These are phyloP conservation scores for Drosophila malerkotliana DNA, from an alignment of 1,140 invertebrate genomes.

Conservation along the genomic window DNA sequence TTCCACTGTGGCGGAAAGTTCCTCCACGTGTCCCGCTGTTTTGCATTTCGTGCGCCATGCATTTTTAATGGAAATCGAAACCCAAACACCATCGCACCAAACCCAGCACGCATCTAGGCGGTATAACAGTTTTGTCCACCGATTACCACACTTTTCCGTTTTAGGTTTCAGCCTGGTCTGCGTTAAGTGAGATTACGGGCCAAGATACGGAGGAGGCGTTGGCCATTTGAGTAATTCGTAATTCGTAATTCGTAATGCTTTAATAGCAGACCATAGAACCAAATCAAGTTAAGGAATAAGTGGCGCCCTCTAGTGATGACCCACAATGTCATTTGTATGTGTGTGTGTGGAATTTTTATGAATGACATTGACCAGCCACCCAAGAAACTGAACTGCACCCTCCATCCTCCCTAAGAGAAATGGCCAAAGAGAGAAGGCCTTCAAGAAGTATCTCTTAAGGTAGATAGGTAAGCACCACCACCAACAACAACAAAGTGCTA, in stretches of 20 bases:
- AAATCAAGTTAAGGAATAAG: conserved; percentile 32
- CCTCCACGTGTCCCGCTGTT: conserved; percentile 20
- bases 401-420: conserved; percentile 20
- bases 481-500: conserved; percentile 1
- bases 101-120: conserved; percentile 15
- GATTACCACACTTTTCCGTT: conserved; percentile 15
- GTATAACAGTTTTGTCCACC: conserved; percentile 46
- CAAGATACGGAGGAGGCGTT: conserved; percentile 45
- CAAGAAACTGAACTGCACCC: conserved; percentile 20
- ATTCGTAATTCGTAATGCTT: conserved; percentile 35
- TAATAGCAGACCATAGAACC: conserved; percentile 36
- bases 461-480: background rate
- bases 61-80: conserved; percentile 36
- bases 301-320: conserved; percentile 70
- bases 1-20: conserved; percentile 9
- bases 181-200: conserved; percentile 29
- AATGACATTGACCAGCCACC: conserved; percentile 72
- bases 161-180: conserved; percentile 35
- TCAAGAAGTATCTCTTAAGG: conserved; percentile 32
- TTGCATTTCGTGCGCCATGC: conserved; percentile 36
- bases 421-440: conserved; percentile 8
- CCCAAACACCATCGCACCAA: background rate
- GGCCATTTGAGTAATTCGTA: conserved; percentile 26
- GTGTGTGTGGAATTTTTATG: conserved; percentile 68
- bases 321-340: conserved; percentile 45